Conservation (phyloP, 2,888 invertebrate species). For the Acleris holmiana region DNA sequence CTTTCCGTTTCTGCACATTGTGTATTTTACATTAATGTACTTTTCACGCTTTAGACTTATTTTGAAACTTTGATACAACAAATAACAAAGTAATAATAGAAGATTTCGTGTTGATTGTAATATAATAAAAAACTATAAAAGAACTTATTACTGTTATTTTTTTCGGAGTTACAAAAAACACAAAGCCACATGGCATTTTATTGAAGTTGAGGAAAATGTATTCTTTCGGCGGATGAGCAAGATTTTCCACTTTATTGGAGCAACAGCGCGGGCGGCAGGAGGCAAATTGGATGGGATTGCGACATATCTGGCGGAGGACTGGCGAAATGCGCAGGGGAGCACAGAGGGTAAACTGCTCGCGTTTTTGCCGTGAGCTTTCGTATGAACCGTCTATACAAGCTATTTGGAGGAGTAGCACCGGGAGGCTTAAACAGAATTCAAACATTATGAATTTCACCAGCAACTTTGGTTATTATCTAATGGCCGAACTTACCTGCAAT, state of each 20-base stretch:
- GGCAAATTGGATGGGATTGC: slow-evolving; percentile 81
- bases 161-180: slow-evolving; percentile 26
- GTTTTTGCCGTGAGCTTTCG: slow-evolving; percentile 51
- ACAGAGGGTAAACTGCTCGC: slow-evolving; percentile 70
- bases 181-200: slow-evolving; percentile 52
- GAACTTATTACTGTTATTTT: slow-evolving; percentile 39
- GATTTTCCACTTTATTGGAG: slow-evolving; percentile 79
- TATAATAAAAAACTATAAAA: no score
- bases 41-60: no score
- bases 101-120: neutral
- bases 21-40: neutral
- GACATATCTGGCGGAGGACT: slow-evolving; percentile 76
- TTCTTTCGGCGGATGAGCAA: slow-evolving; percentile 67
- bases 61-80: no score
- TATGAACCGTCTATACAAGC: slow-evolving; percentile 43
- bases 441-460: neutral
- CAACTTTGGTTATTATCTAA: no score
- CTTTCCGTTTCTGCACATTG: slow-evolving; percentile 4
- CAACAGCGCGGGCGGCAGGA: slow-evolving; percentile 71
- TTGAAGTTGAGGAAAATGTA: slow-evolving; percentile 69
- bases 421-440: slow-evolving; percentile 36
- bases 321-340: slow-evolving; percentile 72
- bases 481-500: no score
- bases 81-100: no score
- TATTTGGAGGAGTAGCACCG: slow-evolving; percentile 60